Base-by-base conservation (phyloP, 2,113 vertebrate species). In the Gymnogyps californianus region DNA sequence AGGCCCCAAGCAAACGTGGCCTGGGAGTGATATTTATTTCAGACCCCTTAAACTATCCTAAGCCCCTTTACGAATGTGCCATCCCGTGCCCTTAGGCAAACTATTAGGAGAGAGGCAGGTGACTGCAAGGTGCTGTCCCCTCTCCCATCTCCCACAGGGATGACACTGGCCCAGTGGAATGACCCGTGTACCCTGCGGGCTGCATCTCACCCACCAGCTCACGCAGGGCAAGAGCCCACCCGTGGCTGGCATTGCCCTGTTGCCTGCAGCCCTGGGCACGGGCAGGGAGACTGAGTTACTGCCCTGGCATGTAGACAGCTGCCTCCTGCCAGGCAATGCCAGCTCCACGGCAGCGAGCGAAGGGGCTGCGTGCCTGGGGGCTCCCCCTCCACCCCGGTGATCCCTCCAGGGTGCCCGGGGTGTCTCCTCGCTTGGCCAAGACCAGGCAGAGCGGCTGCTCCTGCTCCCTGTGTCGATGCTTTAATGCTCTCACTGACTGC, bases 381-480 rank as follows among this genome's bases (percentile, higher is more conserved):
- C 29, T 74, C 1, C 0, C n/a, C 18, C 46, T 61, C 19, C 1
- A 0, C 54, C 28, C 58, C 2, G 1, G 9, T 1, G 0, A 42
- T 29, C 29, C 44, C 47, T 44, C 18, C 13, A 2, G 46, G 20
- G 21, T 44, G 15, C 49, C 36, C 1, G 1, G 7, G 20, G 3
- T 49, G 57, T 54, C 72, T 80, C 21, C 79, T 77, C 10, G 1
- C 52, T 57, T 36, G 76, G 47, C 75, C 75, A 59, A 29, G 42
- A 87, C 75, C 57, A 62, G 57, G 49, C 14, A 32, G 24, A 87
- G 52, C 2, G 1, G 66, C 62, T 87, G 69, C 46, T 71, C 52
- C 71, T 69, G 49, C 58, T 69, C 70, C 49, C 44, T 8, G 36
- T 26, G 67, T 40, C 4, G 14, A 31, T 4, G 9, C 4, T 61